These are phyloP conservation scores for Enteromius fasciolatus DNA, from an alignment of 2,797 vertebrate genomes.

Conservation along the genomic window DNA sequence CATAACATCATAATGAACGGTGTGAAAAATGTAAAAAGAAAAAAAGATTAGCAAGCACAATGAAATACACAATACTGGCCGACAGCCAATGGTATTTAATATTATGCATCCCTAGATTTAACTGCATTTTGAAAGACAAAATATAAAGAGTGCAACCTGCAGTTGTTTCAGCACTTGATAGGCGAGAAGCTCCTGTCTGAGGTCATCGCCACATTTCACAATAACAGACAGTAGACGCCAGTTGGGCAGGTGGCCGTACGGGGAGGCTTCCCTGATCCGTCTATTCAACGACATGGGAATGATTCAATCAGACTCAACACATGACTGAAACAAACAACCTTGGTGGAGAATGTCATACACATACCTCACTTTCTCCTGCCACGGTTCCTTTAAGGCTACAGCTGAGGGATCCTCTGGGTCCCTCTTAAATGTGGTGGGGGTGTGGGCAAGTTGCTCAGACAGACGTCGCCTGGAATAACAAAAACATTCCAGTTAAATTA, in stretches of 20 bases:
- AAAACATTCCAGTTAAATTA: not conserved
- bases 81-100: not conserved
- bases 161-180: conserved; percentile 94
- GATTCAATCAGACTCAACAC: not conserved
- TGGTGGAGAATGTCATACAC: conserved; percentile 33
- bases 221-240: conserved; percentile 96
- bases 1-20: not conserved
- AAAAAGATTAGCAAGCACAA: not conserved
- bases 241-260: conserved; percentile 90
- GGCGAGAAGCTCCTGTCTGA: conserved; percentile 92
- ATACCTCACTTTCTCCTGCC: conserved; percentile 96
- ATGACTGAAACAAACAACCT: not conserved
- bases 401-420: conserved; percentile 96
- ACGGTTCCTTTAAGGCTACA: conserved; percentile 95
- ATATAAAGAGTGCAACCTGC: conserved; percentile 75
- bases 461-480: conserved; percentile 82
- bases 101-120: not conserved
- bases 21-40: not conserved
- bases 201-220: conserved; percentile 95
- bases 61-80: not conserved
- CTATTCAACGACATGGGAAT: conserved; percentile 68
- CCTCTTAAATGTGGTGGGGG: conserved; percentile 90
- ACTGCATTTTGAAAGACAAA: not conserved
- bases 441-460: conserved; percentile 92
- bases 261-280: conserved; percentile 91